These are phyloP conservation scores for Nematostella vectensis DNA, from an alignment of 92 coral and sea anemone species.

Conservation along the genomic window DNA sequence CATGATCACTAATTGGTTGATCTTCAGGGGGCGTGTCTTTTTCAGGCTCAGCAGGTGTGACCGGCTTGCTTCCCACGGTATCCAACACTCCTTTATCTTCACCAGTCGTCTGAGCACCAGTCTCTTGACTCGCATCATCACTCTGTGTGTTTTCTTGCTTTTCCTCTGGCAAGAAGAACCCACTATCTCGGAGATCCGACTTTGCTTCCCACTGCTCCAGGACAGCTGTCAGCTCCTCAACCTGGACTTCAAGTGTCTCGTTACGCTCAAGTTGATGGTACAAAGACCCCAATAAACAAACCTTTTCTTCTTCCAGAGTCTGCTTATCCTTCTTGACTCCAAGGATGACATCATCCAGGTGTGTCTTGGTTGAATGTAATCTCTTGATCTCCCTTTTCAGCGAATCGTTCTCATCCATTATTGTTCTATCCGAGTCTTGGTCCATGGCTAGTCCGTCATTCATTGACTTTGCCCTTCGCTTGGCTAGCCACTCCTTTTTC, in stretches of 20 bases:
- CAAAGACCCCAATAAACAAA: conserved; percentile 74
- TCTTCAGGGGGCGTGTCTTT: neutral
- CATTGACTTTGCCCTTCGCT: conserved; percentile 31
- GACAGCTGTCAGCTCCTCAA: conserved; percentile 39
- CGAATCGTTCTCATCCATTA: conserved; percentile 48
- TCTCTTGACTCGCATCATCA: neutral
- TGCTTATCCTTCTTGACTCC: conserved; percentile 62
- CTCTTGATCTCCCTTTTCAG: conserved; percentile 44
- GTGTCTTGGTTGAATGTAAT: conserved; percentile 43
- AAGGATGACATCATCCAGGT: conserved; percentile 55
- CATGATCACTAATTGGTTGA: neutral
- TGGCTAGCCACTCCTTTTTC: conserved; percentile 23
- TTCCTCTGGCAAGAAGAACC: conserved; percentile 6
- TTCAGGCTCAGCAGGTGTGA: neutral
- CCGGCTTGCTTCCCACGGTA: neutral
- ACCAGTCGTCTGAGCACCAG: neutral
- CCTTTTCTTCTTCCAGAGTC: conserved; percentile 67
- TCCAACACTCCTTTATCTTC: neutral
- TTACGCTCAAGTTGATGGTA: conserved; percentile 87
- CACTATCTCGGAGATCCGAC: conserved; percentile 13
- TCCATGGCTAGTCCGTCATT: conserved; percentile 16
- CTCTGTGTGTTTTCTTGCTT: neutral
- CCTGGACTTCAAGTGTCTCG: conserved; percentile 80
- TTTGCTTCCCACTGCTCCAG: conserved; percentile 30
- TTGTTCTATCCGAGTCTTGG: conserved; percentile 23